These are phyloP conservation scores for Leptatherina wallacei DNA, from an alignment of 2,797 vertebrate species.

Conservation along the genomic window DNA sequence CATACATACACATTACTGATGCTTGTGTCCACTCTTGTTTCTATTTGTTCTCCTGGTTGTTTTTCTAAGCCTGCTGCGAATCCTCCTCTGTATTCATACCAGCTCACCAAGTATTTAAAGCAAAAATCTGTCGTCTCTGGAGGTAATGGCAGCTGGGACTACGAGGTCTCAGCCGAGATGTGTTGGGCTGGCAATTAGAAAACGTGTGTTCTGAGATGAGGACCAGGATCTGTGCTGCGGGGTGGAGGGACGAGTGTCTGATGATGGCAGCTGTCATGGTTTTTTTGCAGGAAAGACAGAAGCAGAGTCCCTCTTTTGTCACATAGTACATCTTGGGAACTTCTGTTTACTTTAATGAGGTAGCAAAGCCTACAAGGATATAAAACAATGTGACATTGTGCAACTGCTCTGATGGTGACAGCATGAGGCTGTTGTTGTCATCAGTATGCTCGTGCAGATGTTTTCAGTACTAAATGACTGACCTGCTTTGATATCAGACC, in stretches of 20 bases:
- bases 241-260: conserved; percentile 30
- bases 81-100: conserved; percentile 51
- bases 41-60: conserved; percentile 37
- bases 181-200: conserved; percentile 70
- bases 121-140: conserved; percentile 67
- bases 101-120: conserved; percentile 61
- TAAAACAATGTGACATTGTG: conserved; percentile 62
- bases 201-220: conserved; percentile 60
- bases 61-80: conserved; percentile 27
- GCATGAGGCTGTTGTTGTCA: conserved; percentile 44
- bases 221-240: conserved; percentile 41
- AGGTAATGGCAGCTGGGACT: conserved; percentile 52
- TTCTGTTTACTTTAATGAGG: conserved; percentile 73
- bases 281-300: conserved; percentile 64
- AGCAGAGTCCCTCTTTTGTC: conserved; percentile 61
- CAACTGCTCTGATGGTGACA: conserved; percentile 55
- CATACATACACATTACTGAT: conserved; percentile 4
- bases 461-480: conserved; percentile 36
- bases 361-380: conserved; percentile 70
- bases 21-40: conserved; percentile 26
- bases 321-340: conserved; percentile 60
- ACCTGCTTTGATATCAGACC: conserved; percentile 24
- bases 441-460: conserved; percentile 28
- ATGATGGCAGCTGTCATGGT: conserved; percentile 76
- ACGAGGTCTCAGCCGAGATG: conserved; percentile 52